Conservation (phyloP, 1,140 invertebrate genomes). For the Yoshiicerus persimilis region DNA sequence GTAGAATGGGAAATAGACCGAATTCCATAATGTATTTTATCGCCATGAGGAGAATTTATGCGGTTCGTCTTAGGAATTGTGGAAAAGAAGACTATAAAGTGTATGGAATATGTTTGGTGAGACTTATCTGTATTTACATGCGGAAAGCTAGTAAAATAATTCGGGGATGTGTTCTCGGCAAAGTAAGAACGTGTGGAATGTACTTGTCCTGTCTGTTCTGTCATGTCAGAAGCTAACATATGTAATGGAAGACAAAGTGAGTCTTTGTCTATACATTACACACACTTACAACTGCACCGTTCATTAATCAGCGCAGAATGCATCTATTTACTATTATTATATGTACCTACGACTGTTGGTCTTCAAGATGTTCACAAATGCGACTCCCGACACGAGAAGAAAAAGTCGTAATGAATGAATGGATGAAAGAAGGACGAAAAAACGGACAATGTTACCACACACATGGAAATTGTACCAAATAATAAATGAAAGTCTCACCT, state of each 20-base stretch:
- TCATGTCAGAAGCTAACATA: background rate
- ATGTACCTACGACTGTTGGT: background rate
- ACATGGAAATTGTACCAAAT: background rate
- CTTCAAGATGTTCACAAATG: no score
- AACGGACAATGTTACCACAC: background rate
- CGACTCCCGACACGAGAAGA: background rate
- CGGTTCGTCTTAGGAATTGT: background rate
- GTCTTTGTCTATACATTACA: background rate
- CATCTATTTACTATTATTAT: background rate
- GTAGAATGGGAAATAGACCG: background rate
- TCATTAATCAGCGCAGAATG: background rate
- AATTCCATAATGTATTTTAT: conserved; percentile 21
- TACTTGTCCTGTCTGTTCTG: background rate
- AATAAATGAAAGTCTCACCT: conserved; percentile 61
- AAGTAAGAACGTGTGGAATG: conserved; percentile 9
- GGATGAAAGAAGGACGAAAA: background rate
- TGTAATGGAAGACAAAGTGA: background rate
- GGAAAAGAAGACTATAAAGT: background rate
- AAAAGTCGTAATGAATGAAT: background rate
- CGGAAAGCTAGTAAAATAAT: background rate
- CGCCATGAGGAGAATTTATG: conserved; percentile 16
- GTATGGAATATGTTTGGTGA: background rate
- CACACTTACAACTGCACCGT: background rate
- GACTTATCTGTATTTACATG: background rate
- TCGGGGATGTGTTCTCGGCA: background rate